These are phyloP conservation scores for Coenobita brevimanus DNA, from an alignment of 1,140 invertebrate genomes.

Conservation along the genomic window DNA sequence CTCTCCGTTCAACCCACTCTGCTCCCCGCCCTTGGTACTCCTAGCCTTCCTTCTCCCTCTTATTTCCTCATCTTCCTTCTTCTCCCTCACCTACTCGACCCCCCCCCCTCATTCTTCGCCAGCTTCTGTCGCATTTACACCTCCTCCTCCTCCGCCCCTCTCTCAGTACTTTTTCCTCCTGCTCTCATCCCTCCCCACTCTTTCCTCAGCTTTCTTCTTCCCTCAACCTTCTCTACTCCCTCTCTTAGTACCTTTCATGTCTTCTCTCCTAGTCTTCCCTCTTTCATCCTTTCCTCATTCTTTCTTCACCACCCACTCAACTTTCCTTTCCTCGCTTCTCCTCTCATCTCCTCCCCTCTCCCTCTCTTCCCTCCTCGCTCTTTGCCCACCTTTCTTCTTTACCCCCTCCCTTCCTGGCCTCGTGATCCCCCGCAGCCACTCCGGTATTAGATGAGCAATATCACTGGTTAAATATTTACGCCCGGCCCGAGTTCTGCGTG, in stretches of 20 bases:
- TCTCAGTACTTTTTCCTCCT: no score
- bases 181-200: no score
- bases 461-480: conserved; percentile 55
- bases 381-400: no score
- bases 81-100: no score
- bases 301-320: neutral
- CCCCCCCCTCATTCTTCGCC: no score
- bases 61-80: neutral
- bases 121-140: no score
- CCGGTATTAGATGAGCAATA: conserved; percentile 45
- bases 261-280: neutral
- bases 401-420: neutral
- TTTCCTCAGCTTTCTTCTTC: no score
- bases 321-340: no score
- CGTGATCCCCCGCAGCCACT: conserved; percentile 19
- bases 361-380: neutral
- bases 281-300: neutral
- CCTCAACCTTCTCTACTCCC: neutral
- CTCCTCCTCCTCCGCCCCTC: no score
- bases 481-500: conserved; percentile 37
- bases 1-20: no score
- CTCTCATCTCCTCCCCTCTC: neutral
- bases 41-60: neutral
- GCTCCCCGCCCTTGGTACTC: no score
- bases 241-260: neutral